Evolutionary conservation across 2,797 vertebrate genomes (phyloP).

Genomic region (Rousettus madagascariensis): DNA sequence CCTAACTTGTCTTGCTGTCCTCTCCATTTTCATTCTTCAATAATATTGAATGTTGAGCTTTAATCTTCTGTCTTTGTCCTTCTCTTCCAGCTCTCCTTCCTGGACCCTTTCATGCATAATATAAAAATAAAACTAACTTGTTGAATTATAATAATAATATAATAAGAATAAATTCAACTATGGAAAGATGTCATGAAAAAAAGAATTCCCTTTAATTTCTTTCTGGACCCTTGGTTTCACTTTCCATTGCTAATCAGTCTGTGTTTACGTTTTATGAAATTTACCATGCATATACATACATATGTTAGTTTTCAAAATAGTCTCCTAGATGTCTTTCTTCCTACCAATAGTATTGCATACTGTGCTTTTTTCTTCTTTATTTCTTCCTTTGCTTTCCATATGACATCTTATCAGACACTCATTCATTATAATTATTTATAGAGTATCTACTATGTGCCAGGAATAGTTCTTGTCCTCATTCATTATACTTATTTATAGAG

Average conservation of each 20-base stretch:
- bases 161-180: background rate
- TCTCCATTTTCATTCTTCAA: background rate
- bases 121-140: slow-evolving; percentile 14
- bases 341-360: background rate
- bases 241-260: background rate
- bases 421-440: background rate
- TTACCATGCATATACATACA: background rate
- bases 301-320: slow-evolving; percentile 3
- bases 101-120: background rate
- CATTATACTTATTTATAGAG: background rate
- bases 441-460: background rate
- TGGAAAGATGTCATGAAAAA: background rate
- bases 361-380: background rate
- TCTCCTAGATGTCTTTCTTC: background rate
- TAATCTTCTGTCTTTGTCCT: background rate
- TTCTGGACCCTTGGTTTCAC: background rate
- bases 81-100: background rate
- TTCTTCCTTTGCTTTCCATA: slow-evolving; percentile 6
- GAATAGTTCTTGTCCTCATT: background rate
- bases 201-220: background rate
- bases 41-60: background rate
- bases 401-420: background rate
- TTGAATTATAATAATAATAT: background rate
- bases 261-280: background rate
- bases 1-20: background rate